These are phyloP conservation scores for Rhorus exstirpatorius DNA, from an alignment of 2,888 invertebrate genomes.

Conservation along the genomic window DNA sequence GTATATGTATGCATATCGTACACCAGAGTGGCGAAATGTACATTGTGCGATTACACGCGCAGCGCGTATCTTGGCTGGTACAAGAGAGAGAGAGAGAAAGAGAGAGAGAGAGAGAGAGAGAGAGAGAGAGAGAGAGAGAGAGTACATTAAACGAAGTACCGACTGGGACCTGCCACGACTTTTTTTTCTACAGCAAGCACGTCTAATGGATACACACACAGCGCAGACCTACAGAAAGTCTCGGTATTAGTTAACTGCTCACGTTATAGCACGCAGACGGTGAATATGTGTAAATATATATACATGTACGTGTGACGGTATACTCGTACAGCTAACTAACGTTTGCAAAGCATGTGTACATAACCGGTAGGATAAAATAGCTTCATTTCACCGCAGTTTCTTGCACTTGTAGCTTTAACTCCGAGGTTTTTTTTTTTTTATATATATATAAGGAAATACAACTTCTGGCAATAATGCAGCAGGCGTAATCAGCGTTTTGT, in stretches of 20 bases:
- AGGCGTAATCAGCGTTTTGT: constrained; percentile 61
- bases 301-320: constrained; percentile 13
- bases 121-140: constrained; percentile 10
- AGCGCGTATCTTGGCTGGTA: constrained; percentile 45
- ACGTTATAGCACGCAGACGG: constrained; percentile 42
- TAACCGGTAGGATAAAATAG: constrained; percentile 57
- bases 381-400: constrained; percentile 59
- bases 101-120: not conserved
- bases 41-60: constrained; percentile 59
- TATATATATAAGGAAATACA: constrained; percentile 29
- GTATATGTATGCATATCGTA: constrained; percentile 13
- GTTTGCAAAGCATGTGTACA: constrained; percentile 47
- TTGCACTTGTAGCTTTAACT: constrained; percentile 49
- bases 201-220: constrained; percentile 61
- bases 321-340: constrained; percentile 43
- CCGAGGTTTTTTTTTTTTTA: constrained; percentile 2
- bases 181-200: constrained; percentile 57
- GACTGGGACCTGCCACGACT: constrained; percentile 50
- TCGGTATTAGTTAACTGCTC: constrained; percentile 61
- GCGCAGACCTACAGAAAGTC: constrained; percentile 36
- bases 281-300: constrained; percentile 17
- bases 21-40: constrained; percentile 50
- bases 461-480: constrained; percentile 51
- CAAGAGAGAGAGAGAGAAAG: not conserved
- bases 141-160: constrained; percentile 57